These are phyloP conservation scores for Heterohyrax brucei DNA, from an alignment of 2,797 vertebrate species.

Conservation along the genomic window DNA sequence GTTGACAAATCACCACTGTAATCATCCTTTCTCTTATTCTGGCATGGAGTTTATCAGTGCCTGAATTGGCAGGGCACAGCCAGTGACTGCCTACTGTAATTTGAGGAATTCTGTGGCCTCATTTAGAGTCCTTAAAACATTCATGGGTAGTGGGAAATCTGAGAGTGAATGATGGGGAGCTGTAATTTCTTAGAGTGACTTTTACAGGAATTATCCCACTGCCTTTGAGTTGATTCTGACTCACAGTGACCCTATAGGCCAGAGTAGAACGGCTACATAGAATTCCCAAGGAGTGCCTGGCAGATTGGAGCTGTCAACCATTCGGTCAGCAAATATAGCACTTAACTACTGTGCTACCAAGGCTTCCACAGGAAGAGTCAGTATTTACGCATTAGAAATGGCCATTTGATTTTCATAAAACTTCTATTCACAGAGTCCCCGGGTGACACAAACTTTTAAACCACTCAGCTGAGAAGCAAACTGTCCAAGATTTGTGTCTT, in stretches of 20 bases:
- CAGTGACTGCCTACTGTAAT: background rate
- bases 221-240: no score
- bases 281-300: no score
- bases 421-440: background rate
- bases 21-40: background rate
- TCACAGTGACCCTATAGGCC: no score
- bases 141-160: background rate
- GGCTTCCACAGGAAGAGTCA: background rate
- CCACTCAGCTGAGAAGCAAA: background rate
- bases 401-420: background rate
- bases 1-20: background rate
- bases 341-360: no score
- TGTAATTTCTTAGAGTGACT: background rate
- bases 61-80: background rate
- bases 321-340: no score
- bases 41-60: background rate
- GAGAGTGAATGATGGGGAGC: background rate
- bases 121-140: slow-evolving; percentile 47
- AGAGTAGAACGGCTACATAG: no score
- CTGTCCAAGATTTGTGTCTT: background rate
- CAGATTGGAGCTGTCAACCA: no score
- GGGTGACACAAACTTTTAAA: background rate
- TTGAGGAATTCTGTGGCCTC: slow-evolving; percentile 17
- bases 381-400: background rate
- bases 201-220: background rate